phyloP scores from a whole-genome alignment of 2,797 vertebrate species.

The Hapalemur alaotrensis region DNA sequence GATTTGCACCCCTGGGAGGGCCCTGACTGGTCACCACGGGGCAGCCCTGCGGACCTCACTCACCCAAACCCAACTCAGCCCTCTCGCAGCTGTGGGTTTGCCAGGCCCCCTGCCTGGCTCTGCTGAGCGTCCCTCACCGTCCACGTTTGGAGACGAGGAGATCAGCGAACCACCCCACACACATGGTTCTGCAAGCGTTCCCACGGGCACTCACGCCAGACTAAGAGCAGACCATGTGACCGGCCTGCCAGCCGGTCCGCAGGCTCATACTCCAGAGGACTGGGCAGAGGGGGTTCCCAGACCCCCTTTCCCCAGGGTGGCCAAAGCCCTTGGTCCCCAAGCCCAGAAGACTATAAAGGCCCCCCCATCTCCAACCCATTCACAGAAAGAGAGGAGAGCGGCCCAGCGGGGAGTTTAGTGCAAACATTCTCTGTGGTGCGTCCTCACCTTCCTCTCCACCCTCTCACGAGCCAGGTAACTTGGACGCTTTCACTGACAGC shows the following conservation, averaged over 20 bases:
- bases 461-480: slow-evolving; percentile 34
- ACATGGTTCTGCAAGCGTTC: background rate
- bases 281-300: background rate
- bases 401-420: background rate
- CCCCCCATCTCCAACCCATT: background rate
- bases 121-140: background rate
- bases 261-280: background rate
- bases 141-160: background rate
- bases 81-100: background rate
- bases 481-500: background rate
- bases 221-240: background rate
- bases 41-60: background rate
- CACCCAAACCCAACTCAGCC: background rate
- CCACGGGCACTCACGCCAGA: background rate
- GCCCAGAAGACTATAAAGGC: background rate
- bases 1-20: background rate
- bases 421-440: slow-evolving; percentile 12
- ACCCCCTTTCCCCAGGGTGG: background rate
- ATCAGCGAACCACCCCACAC: background rate
- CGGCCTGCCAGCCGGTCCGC: background rate
- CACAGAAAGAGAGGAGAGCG: background rate
- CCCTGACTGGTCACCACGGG: background rate
- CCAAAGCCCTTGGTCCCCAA: background rate
- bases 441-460: background rate
- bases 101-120: background rate